Evolutionary conservation across 2,113 vertebrate genomes (phyloP), one percentile per base, ranked within the genome.

Genomic region (Labrus mixtus): DNA sequence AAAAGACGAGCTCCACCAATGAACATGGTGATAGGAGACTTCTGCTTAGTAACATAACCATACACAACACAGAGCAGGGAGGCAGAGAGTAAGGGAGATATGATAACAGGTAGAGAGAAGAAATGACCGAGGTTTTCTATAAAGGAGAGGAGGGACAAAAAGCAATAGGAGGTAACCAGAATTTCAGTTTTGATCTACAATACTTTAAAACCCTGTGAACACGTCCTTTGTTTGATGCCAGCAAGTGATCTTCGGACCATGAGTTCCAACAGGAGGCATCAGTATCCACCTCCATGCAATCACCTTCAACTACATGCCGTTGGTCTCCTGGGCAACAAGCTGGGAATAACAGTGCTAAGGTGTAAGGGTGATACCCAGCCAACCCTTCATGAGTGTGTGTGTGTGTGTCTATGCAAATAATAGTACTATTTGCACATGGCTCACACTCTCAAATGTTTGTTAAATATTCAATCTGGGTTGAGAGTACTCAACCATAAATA

Each of bases 31-130:
- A 65, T 57, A 61, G 51, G 48, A 79, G 83, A 92, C 76, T 79
- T 93, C 89, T 93, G 91, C 91, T 90, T 92, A 88, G 91, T 91
- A 93, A 93, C 91, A 92, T 89, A 79, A 82, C 73, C 84, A 46
- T 10, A 59, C 20, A 19, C 51, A 73, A 69, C 19, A 33, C 39
- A 76, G 71, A 66, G 61, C 17, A 54, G 45, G 82, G 75, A 68
- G 39, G 46, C 37, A 17, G 69, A 68, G 41, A 61, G 57, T 33
- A 3, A 73, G 66, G 46, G 20, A 46, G 15, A 23, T 61, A 66
- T 8, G 51, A 37, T 54, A 65, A 84, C 54, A 86, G 23, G 61
- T 43, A 51, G 57, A 56, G 48, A 56, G 33, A 41, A 61, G 57
- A 36, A 56, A 33, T 43, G 20, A 37, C 3, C 13, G 9, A 51